Evolutionary conservation across 1,140 invertebrate genomes (phyloP), one percentile per base, ranked within the genome.

Genomic region (Phymastichus coffea): DNA sequence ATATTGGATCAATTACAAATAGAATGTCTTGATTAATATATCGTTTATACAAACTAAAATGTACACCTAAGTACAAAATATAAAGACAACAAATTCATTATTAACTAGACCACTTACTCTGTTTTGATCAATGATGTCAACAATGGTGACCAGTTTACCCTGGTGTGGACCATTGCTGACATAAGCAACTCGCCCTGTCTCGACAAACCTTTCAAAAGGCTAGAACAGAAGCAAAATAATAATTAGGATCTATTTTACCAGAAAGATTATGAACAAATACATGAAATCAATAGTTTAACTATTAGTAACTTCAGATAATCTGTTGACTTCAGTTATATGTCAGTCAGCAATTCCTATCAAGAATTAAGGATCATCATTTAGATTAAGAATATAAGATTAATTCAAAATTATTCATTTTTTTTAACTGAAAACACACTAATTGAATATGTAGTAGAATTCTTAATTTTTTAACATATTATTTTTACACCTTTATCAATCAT

Each of bases 41-140:
- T n/a, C n/a, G n/a, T n/a, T n/a, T n/a, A 14, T 8, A 6, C 6
- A 8, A 14, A 33, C 14, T 33, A 33, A 6, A 33, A 14, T 14
- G 14, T 33, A 8, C 30, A 8, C 14, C 30, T 8, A 33, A 14
- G 6, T 8, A 33, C 30, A 8, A 8, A 6, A 33, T 49, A 51
- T n/a, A 55, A 22, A 41, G 33, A 10, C 25, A 2, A 51, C 9
- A 22, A 38, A 40, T 52, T 44, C 14, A 43, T 14, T 41, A 41
- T 26, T 56, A 44, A 40, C 10, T 53, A 40, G 26, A 43, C 46
- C 43, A 78, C 84, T 86, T 84, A 94, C 95, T 77, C 94, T 89
- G 73, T 95, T 99, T 84, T 97, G 95, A 77, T 99, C 96, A 71
- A 99, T 95, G 67, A 99, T 85, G 80, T 99, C 94, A 38, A 98